Percentiles rank a stretch among this genome's conserved stretches.
Conservation (phyloP, 2,888 invertebrate genomes). For the Phengaris arion region DNA sequence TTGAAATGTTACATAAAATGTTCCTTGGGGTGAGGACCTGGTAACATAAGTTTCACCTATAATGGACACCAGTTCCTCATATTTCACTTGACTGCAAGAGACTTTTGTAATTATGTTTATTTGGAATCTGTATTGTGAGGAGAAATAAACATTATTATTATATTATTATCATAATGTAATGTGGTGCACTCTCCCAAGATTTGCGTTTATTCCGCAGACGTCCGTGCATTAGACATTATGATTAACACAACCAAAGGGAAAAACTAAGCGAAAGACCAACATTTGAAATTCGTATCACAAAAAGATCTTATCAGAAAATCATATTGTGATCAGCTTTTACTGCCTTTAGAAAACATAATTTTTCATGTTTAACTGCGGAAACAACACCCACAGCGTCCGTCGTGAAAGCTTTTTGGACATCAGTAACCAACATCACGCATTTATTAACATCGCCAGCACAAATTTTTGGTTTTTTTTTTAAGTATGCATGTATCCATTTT, state of each 20-base stretch:
- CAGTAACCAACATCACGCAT: not conserved
- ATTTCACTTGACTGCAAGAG: no score
- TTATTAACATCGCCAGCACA: not conserved
- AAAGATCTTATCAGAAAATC: conserved; percentile 1
- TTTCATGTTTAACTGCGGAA: conserved; percentile 19
- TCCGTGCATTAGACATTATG: not conserved
- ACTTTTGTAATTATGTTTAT: no score
- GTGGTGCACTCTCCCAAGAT: no score
- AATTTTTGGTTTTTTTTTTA: not conserved
- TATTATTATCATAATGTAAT: no score
- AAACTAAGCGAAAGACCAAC: not conserved
- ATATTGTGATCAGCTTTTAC: conserved; percentile 1
- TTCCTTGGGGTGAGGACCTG: no score
- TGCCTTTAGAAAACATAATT: conserved; percentile 14
- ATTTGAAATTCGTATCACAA: conserved; percentile 3
- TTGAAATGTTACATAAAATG: no score
- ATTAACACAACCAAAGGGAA: not conserved
- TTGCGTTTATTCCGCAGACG: not conserved
- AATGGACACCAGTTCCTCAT: no score
- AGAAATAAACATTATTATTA: no score
- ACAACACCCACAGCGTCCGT: conserved; percentile 8
- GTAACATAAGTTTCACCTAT: no score
- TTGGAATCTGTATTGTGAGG: no score
- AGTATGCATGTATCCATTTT: no score
- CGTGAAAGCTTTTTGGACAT: conserved; percentile 10